Percentiles rank a stretch among this genome's conserved stretches.
Evolutionary conservation across 2,888 invertebrate species (phyloP).

Genomic region (Campoletis raptor): DNA sequence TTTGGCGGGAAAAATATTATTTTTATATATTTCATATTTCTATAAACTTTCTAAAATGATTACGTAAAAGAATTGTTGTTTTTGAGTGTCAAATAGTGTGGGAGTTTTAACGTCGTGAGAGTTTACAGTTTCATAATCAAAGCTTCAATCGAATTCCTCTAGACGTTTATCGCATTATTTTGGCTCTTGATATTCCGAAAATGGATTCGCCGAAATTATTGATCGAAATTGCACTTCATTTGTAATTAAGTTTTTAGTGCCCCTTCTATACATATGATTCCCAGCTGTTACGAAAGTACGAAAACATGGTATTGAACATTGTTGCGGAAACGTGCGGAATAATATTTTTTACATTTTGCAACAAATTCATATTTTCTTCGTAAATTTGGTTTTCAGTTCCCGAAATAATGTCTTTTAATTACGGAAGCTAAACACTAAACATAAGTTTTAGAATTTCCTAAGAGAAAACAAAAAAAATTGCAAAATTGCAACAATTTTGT

Average conservation of each 20-base stretch:
- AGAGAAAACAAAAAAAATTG: too few relatives aligned
- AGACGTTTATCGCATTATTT: not conserved
- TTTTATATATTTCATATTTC: not conserved
- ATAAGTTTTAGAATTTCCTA: too few relatives aligned
- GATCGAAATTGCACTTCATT: not conserved
- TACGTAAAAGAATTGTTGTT: not conserved
- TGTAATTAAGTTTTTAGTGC: not conserved
- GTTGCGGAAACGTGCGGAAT: too few relatives aligned
- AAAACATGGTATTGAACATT: not conserved
- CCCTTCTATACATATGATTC: not conserved
- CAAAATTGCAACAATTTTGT: too few relatives aligned
- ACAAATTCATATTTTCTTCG: not conserved
- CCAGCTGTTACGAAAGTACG: not conserved
- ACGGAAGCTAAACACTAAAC: too few relatives aligned
- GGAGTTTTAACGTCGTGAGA: not conserved
- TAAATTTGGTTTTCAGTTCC: not conserved
- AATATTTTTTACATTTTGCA: not conserved
- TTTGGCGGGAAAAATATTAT: not conserved
- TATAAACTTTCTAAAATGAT: conserved; percentile 10
- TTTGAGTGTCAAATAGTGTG: not conserved
- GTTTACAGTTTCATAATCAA: not conserved
- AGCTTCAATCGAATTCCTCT: not conserved
- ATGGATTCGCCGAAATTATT: not conserved
- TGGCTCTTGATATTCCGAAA: not conserved
- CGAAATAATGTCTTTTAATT: too few relatives aligned